Evolutionary conservation across 2,888 invertebrate species (phyloP), one percentile per base, ranked within the genome.

Genomic region (Uloborus plumipes): DNA sequence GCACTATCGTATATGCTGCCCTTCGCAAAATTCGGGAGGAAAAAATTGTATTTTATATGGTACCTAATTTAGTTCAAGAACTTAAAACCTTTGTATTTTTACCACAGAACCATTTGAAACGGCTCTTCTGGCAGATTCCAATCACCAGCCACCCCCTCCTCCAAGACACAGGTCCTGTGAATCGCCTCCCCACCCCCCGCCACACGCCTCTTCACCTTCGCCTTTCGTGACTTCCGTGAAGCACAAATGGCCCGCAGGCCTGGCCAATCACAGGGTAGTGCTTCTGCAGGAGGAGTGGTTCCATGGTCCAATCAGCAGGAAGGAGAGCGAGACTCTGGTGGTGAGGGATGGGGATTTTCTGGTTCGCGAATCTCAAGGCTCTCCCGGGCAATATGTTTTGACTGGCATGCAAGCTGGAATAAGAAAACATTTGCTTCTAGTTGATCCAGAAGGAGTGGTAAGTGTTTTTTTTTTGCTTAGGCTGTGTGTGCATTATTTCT

Each of bases 361-460:
- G 86, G 99, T 99, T 62, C 92, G 99, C 66, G 97, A 98, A 91
- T 98, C 97, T 26, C 94, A 94, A 86, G 95, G 94, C 85, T 94
- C 95, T 71, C 92, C 94, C 14, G 97, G 96, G 0, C 98, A 99
- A 90, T 98, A 95, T 90, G 98, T 99, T 73, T 91, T 99, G 85
- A 98, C 98, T 69, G 98, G 98, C 16, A 93, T 97, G 89, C 94
- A 98, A 88, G 93, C 93, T 86, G 93, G 93, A 80, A 92, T 93
- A 26, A 93, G 94, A 88, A 97, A 97, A 88, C 99, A 99, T 90
- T 91, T 99, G 86, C 91, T 99, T 85, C 92, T 99, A 75, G 97
- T 99, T 86, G 98, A 99, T 90, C 98, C 98, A 2, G 95, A 97
- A 89, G 99, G 99, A 88, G 94, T 97, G 90, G 99, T 99, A 90